These are phyloP conservation scores for Acanthosoma haemorrhoidale DNA, from an alignment of 2,888 invertebrate species.

Conservation along the genomic window DNA sequence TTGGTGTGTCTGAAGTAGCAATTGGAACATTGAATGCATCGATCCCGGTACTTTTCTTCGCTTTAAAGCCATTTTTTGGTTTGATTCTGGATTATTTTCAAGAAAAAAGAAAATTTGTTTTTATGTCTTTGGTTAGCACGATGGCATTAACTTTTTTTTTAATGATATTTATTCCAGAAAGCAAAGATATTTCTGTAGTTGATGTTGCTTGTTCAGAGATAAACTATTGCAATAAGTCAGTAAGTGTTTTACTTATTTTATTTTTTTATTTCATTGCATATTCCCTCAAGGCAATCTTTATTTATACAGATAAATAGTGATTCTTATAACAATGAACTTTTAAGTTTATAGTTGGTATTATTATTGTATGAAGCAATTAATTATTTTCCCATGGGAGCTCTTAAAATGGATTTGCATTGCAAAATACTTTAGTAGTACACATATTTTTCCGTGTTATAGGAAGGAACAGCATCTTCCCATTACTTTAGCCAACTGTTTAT, in stretches of 20 bases:
- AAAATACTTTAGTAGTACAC: no score
- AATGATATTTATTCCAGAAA: constrained; percentile 60
- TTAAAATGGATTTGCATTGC: no score
- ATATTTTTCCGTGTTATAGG: no score
- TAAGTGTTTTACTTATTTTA: background rate
- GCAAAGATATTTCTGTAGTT: background rate
- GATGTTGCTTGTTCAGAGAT: constrained; percentile 4
- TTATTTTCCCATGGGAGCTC: no score
- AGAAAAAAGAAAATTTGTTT: constrained; percentile 62
- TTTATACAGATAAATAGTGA: no score
- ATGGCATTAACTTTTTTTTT: constrained; percentile 65
- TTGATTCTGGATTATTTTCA: constrained; percentile 69
- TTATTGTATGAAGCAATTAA: no score
- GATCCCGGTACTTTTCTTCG: constrained; percentile 67
- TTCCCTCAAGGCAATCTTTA: no score
- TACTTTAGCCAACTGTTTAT: no score
- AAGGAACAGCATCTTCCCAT: no score
- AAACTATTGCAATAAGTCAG: constrained; percentile 18
- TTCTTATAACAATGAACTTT: no score
- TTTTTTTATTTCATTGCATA: background rate
- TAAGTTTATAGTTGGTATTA: no score
- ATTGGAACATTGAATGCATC: constrained; percentile 73
- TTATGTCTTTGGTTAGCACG: constrained; percentile 58
- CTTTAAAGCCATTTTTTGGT: constrained; percentile 72
- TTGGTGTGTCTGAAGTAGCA: constrained; percentile 67